Evolutionary conservation across 2,888 invertebrate genomes (phyloP).

Genomic region (Ophioninae sp.): DNA sequence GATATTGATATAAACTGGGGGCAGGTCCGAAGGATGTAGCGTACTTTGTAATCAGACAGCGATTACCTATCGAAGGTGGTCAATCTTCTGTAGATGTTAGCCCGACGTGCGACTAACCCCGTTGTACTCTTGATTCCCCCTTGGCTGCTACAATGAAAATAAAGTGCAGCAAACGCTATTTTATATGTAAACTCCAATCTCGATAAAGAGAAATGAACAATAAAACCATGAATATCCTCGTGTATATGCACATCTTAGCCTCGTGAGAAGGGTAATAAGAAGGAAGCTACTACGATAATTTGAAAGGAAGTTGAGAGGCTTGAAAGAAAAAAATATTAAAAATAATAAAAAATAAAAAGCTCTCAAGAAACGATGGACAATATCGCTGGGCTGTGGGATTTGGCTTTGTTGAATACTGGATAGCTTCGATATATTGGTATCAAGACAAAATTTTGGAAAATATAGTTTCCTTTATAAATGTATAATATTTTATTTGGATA

Average conservation of each 20-base stretch:
- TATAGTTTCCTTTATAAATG: no score
- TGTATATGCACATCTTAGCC: background rate
- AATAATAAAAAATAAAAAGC: background rate
- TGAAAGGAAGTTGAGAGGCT: slow-evolving; percentile 43
- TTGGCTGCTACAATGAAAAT: slow-evolving; percentile 26
- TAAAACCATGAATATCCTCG: slow-evolving; percentile 31
- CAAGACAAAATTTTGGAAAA: slow-evolving; percentile 44
- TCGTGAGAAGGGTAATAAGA: slow-evolving; percentile 6
- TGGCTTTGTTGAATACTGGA: slow-evolving; percentile 48
- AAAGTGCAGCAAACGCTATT: slow-evolving; percentile 3
- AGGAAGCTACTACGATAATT: slow-evolving; percentile 21
- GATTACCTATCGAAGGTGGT: slow-evolving; percentile 79
- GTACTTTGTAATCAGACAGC: slow-evolving; percentile 79
- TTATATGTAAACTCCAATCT: slow-evolving; percentile 39
- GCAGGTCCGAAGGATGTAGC: slow-evolving; percentile 74
- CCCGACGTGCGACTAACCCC: slow-evolving; percentile 54
- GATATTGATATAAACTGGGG: slow-evolving; percentile 81
- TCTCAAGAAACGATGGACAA: background rate
- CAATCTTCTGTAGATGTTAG: slow-evolving; percentile 74
- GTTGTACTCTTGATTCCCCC: background rate
- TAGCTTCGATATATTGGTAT: slow-evolving; percentile 46
- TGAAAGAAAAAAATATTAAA: slow-evolving; percentile 30
- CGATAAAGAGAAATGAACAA: slow-evolving; percentile 42
- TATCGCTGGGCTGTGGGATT: slow-evolving; percentile 13
- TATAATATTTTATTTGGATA: no score